Base-by-base conservation (phyloP, 2,888 invertebrate genomes). In the Euzetes globulus region DNA sequence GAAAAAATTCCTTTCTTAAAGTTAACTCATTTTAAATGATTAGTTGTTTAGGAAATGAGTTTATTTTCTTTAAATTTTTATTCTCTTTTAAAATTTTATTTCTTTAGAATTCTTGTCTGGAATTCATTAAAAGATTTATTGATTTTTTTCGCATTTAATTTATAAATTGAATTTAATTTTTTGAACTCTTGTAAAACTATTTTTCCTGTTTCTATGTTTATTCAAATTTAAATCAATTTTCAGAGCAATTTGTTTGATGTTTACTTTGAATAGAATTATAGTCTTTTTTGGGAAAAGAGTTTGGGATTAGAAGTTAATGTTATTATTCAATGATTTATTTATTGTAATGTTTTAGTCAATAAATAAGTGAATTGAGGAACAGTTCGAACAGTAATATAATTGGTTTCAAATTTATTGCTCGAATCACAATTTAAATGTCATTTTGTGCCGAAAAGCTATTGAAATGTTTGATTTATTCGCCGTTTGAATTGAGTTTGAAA, bases 221-320 rank as follows among this genome's bases (percentile, higher is more conserved):
- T 52, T 52, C 25, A 55, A 55, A 55, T 55, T 25, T 25, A 25
- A 55, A 55, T 55, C 25, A 55, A 55, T 55, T 55, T 55, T 55
- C 19, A n/a, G 52, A 19, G 19, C 7, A 52, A 19, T 19, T 47
- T 19, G n/a, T 52, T 19, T 19, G 19, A 52, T 22, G 3, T 9
- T 25, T 13, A 2, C 9, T 22, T 25, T 55, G 11, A 55, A 55
- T 55, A 22, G n/a, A 52, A 19, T 52, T 52, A 52, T 52, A 55
- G 11, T 22, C 55, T 55, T 7, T n/a, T n/a, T n/a, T n/a, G n/a
- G n/a, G n/a, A 19, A 19, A n/a, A 52, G 15, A n/a, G 52, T 11
- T 17, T 47, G 2, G 47, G 47, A 11, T 17, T 47, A 47, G 17
- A 47, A 47, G 47, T 47, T 17, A 47, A 47, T 47, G 47, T 47